These are phyloP conservation scores for Austrofundulus limnaeus DNA, from an alignment of 2,113 vertebrate genomes.

Conservation along the genomic window DNA sequence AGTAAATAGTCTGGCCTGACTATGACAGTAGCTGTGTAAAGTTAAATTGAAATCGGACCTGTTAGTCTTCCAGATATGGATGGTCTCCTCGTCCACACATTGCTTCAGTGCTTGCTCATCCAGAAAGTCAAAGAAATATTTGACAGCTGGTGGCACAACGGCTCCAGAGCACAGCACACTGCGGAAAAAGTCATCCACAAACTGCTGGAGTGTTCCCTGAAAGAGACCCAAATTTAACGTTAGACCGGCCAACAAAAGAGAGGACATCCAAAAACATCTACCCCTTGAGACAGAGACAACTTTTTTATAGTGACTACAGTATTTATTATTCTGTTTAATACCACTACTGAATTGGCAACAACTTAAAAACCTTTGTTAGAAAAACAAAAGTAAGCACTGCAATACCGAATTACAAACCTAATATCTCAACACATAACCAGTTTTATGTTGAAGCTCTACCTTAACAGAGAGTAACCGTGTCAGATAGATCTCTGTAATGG, in stretches of 20 bases:
- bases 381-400: neutral
- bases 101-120: constrained; percentile 96
- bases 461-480: constrained; percentile 97
- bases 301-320: constrained; percentile 2
- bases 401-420: constrained; percentile 15
- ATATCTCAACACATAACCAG: constrained; percentile 10
- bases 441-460: constrained; percentile 80
- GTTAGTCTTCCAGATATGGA: constrained; percentile 99
- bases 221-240: constrained; percentile 45
- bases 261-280: constrained; percentile 11
- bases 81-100: constrained; percentile 94
- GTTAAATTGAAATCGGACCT: constrained; percentile 74
- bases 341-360: neutral
- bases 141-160: constrained; percentile 92
- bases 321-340: neutral
- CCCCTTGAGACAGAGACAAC: constrained; percentile 10
- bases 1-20: neutral
- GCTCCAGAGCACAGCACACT: constrained; percentile 91
- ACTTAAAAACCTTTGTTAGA: neutral
- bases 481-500: constrained; percentile 98
- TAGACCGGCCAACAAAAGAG: constrained; percentile 38
- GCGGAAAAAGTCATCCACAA: constrained; percentile 97
- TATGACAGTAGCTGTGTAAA: neutral
- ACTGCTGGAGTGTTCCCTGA: constrained; percentile 97
- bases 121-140: constrained; percentile 98